Base-by-base conservation (phyloP, 2,888 invertebrate species). In the Volucella inanis region DNA sequence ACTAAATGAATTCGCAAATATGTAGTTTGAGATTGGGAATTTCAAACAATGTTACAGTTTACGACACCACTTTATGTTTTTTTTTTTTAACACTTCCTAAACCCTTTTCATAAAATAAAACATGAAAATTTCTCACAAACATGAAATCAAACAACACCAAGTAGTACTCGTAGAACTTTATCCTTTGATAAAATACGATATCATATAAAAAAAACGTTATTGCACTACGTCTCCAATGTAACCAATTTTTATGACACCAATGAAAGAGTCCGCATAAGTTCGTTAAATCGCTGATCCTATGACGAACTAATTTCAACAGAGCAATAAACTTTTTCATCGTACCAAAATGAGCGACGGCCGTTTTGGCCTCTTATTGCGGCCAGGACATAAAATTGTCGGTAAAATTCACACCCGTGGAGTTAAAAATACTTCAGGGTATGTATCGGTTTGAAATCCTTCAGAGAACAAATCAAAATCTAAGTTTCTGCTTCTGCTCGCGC, bases 231-330 rank as follows among this genome's bases (percentile, higher is more conserved):
- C 55, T 59, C 71, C 65, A 70, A 68, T 18, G 68, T 70, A 54
- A 59, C 64, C 22, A 67, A 54, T 57, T 67, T 85, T 85, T 68
- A 85, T 57, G 76, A 68, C 47, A 49, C 62, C 52, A 57, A 81
- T 75, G 55, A 68, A 76, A 78, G 81, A 84, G 64, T 87, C 61
- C 87, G 78, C 87, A 87, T 84, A 84, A 88, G 87, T 87, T 87
- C 68, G 81, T 85, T 87, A 85, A 87, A 88, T 72, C 64, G 72
- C 57, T 45, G 50, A 65, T 52, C 72, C 76, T 82, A 82, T 87
- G 83, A 81, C 77, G 71, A 83, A 84, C 85, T 77, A 68, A 68
- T 77, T 65, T 41, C 15, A 50, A 3, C 39, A 50, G 62, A 72
- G 47, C 57, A 47, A 67, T 77, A 72, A 82, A 86, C 70, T 78